Percentiles rank a stretch among this genome's conserved stretches.
These are phyloP conservation scores for Agrotis ipsilon DNA, from an alignment of 2,888 invertebrate genomes.

Conservation along the genomic window DNA sequence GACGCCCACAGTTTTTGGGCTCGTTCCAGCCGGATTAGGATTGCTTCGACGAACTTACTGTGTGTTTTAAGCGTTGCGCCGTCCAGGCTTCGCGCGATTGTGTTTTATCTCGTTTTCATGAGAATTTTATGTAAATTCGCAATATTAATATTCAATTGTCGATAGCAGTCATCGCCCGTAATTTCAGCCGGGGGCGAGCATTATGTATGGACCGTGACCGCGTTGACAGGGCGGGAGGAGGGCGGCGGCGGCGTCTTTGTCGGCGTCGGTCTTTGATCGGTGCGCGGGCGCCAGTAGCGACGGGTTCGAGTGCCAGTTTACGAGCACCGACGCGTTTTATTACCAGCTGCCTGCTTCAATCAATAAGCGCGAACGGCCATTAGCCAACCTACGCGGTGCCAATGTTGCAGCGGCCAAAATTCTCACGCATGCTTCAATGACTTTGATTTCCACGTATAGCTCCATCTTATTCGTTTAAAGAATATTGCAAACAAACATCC, in stretches of 20 bases:
- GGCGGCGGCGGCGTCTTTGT: slow-evolving; percentile 82
- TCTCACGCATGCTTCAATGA: slow-evolving; percentile 68
- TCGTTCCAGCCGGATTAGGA: slow-evolving; percentile 87
- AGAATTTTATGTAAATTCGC: slow-evolving; percentile 81
- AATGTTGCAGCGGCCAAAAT: slow-evolving; percentile 69
- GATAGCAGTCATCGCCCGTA: slow-evolving; percentile 84
- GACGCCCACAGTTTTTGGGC: slow-evolving; percentile 90
- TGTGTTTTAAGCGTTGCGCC: slow-evolving; percentile 70
- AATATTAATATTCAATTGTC: slow-evolving; percentile 85
- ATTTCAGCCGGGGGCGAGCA: slow-evolving; percentile 84
- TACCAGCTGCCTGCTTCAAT: slow-evolving; percentile 83
- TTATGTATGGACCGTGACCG: slow-evolving; percentile 85
- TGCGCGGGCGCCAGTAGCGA: slow-evolving; percentile 84
- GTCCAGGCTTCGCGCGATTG: slow-evolving; percentile 67
- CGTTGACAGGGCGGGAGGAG: slow-evolving; percentile 86
- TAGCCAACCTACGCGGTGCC: slow-evolving; percentile 73
- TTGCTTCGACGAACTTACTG: slow-evolving; percentile 78
- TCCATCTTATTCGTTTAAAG: slow-evolving; percentile 17
- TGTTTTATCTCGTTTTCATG: slow-evolving; percentile 73
- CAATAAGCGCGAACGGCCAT: slow-evolving; percentile 80
- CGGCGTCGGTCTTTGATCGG: slow-evolving; percentile 84
- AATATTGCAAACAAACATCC: slow-evolving; percentile 22
- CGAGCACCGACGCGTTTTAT: slow-evolving; percentile 86
- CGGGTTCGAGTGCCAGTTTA: slow-evolving; percentile 87
- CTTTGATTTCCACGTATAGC: slow-evolving; percentile 59